Evolutionary conservation across 2,888 invertebrate genomes (phyloP).

Genomic region (Siphonodentalium dalli): DNA sequence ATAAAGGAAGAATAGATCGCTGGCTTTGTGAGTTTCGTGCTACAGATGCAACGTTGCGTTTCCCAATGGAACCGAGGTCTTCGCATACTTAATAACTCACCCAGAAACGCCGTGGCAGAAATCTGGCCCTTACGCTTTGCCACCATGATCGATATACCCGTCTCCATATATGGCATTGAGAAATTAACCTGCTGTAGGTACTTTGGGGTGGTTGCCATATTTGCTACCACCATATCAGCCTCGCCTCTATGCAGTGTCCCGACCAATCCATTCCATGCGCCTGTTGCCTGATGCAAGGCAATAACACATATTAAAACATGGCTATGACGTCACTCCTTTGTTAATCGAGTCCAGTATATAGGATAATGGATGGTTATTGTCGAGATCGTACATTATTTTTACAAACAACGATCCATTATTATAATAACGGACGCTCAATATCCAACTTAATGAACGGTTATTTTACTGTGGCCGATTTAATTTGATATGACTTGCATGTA

Average conservation of each 20-base stretch:
- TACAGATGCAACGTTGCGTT: background rate
- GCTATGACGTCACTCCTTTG: too few relatives aligned
- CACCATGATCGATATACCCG: constrained; percentile 65
- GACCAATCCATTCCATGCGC: constrained; percentile 64
- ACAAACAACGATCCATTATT: too few relatives aligned
- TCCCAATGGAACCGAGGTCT: background rate
- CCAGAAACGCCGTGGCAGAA: constrained; percentile 65
- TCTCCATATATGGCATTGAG: constrained; percentile 63
- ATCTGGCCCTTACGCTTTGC: constrained; percentile 63
- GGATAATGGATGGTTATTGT: too few relatives aligned
- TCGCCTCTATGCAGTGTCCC: constrained; percentile 51
- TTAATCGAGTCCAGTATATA: too few relatives aligned
- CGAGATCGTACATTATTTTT: too few relatives aligned
- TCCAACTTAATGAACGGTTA: too few relatives aligned
- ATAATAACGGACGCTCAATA: too few relatives aligned
- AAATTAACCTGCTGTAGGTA: constrained; percentile 56
- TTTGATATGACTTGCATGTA: too few relatives aligned
- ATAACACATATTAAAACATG: too few relatives aligned
- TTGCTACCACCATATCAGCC: constrained; percentile 63
- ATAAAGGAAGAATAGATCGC: too few relatives aligned
- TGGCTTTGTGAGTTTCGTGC: background rate
- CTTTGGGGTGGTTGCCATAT: constrained; percentile 63
- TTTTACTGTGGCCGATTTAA: too few relatives aligned
- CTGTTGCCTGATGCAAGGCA: constrained; percentile 26
- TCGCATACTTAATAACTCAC: constrained; percentile 49